Base-by-base conservation (phyloP, 2,113 vertebrate genomes). In the Oreochromis niloticus region DNA sequence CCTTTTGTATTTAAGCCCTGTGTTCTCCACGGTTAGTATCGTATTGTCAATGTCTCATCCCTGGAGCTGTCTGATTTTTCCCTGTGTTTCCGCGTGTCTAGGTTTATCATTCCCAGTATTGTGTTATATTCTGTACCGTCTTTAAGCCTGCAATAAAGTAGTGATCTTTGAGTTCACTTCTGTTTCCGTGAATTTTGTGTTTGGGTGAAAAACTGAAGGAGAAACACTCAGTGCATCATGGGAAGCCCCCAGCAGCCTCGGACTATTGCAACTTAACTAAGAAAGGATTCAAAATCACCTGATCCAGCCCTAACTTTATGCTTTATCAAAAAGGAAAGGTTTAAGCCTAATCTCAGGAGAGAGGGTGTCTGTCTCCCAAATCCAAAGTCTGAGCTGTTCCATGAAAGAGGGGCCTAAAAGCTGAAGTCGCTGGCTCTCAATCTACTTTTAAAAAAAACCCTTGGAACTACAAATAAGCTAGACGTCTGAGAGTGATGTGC, bases 351-450 rank as follows among this genome's bases (percentile, higher is more conserved):
- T 36, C 34, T 61, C 59, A 61, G 59, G 16, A 61, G 27, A 61
- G 57, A 57, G 4, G 55, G 4, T 57, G 56, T 30, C 4, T 9
- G 56, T 57, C 24, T 57, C 56, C 56, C 56, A 57, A 57, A 57
- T 57, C 56, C 24, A 57, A 57, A 57, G 24, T 57, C 13, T 57
- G 56, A 57, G 55, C 24, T 57, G 2, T 0, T 27, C 24, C 1
- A 1, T 57, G 24, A 57, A 57, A 3, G 0, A 30, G 24, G 7
- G 24, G 0, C 24, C 7, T 57, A 57, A 14, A 57, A 57, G 4
- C 6, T 57, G 12, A 57, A 27, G 22, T 7, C 55, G 30, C 6
- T 57, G 55, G 24, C 24, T 27, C 7, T 30, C 56, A 57, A 16
- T 16, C 56, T 30, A 57, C 52, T 22, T 54, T 39, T n/a, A n/a